Base-by-base conservation (phyloP, 2,113 vertebrate genomes). In the Saccopteryx leptura region DNA sequence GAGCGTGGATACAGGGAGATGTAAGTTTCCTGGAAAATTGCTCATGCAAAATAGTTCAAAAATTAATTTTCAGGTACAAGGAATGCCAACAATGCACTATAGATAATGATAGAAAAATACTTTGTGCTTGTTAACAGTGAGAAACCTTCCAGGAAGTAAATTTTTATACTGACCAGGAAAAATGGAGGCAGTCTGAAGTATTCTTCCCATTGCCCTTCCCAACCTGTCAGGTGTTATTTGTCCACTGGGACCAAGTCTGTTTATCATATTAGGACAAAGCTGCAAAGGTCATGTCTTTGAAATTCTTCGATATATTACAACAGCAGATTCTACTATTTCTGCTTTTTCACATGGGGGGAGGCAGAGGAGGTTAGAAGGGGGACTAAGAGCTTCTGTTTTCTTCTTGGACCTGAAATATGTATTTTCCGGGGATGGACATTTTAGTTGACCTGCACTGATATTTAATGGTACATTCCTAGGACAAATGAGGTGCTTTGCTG, bases 391-490 rank as follows among this genome's bases (percentile, higher is more conserved):
- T 14, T 93, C 13, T 93, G 10, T 46, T 54, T 81, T 88, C 39
- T 58, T 58, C 8, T 50, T 12, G 63, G 5, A 89, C 31, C 61
- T 93, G 61, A 94, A 93, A 71, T 93, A 90, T 26, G 13, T 88
- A 31, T 86, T 79, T 95, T 79, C 24, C 33, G 92, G 68, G 63
- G 48, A 31, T 28, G 50, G 24, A 95, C 24, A n/a, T 19, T 95
- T 17, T 19, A 63, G 56, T 69, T 92, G 71, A 95, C 56, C 80
- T 88, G 68, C 23, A 48, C 11, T 92, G 68, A 65, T 86, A 90
- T 75, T 90, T 91, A 85, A 88, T 91, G 88, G 72, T 65, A 71
- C 76, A 83, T 97, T 96, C 84, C 33, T 75, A 61, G 85, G 80
- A 93, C 79, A 95, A 96, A 92, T 90, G 74, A 95, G 78, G 60